Evolutionary conservation across 2,888 invertebrate species (phyloP).

Genomic region (Dugesia japonica): DNA sequence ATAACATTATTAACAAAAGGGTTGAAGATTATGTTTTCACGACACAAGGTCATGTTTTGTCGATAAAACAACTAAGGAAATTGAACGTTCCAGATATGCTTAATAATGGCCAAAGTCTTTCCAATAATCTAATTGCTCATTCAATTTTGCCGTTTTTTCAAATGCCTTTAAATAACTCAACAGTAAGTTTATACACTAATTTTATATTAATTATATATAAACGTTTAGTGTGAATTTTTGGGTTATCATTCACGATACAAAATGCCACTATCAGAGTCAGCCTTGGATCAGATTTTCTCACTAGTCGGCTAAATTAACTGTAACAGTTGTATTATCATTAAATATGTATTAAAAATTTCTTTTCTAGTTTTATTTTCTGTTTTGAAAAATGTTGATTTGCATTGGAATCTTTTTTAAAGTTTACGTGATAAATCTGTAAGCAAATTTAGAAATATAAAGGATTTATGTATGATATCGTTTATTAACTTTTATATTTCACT

Average conservation of each 20-base stretch:
- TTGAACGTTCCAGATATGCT: background rate
- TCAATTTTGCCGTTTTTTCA: background rate
- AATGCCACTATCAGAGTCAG: background rate
- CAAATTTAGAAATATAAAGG: no score
- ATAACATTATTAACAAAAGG: conserved; percentile 53
- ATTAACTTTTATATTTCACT: no score
- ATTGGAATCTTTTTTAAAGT: no score
- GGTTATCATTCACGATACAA: background rate
- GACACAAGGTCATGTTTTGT: conserved; percentile 78
- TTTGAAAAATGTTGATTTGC: no score
- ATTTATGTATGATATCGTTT: no score
- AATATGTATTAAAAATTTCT: no score
- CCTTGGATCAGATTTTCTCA: conserved; percentile 4
- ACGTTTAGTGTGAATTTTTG: background rate
- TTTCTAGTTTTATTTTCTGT: no score
- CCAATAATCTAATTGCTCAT: background rate
- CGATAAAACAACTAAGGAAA: conserved; percentile 46
- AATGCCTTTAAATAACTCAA: conserved; percentile 7
- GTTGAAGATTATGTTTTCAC: conserved; percentile 50
- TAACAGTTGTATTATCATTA: background rate
- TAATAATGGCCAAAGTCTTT: background rate
- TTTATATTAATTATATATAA: no score
- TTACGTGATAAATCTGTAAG: no score
- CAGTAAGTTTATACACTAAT: no score
- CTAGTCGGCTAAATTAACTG: background rate